A percentile compares a stretch with the other conserved stretches of the same genome.
These are phyloP conservation scores for Cryptophagus acutangulus DNA, from an alignment of 2,888 invertebrate genomes.

Conservation along the genomic window DNA sequence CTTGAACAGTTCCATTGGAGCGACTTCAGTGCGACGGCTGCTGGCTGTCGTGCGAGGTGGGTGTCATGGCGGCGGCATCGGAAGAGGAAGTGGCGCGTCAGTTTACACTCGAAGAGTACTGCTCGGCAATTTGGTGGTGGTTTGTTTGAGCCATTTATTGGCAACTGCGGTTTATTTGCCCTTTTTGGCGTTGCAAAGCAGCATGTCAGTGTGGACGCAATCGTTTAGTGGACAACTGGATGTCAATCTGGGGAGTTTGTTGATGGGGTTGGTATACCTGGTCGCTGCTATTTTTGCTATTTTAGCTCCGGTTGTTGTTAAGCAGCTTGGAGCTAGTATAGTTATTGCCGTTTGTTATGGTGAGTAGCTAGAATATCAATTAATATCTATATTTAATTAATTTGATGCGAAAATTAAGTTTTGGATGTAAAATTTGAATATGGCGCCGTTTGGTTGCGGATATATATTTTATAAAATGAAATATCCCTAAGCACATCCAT, in stretches of 20 bases:
- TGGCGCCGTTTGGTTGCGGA: too few species aligned
- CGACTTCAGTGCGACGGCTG: slow-evolving; percentile 70
- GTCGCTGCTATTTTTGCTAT: slow-evolving; percentile 56
- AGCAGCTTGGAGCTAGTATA: slow-evolving; percentile 22
- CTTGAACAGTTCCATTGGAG: slow-evolving; percentile 67
- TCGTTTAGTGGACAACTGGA: slow-evolving; percentile 27
- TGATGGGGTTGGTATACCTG: slow-evolving; percentile 59
- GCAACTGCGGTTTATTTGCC: slow-evolving; percentile 63
- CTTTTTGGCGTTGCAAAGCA: slow-evolving; percentile 54
- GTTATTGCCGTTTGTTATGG: slow-evolving; percentile 27
- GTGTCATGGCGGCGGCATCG: slow-evolving; percentile 30
- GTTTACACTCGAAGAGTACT: slow-evolving; percentile 52
- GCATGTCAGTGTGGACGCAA: slow-evolving; percentile 49
- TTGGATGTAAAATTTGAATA: too few species aligned
- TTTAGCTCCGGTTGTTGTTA: slow-evolving; percentile 44
- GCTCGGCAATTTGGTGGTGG: slow-evolving; percentile 52
- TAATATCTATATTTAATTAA: not conserved
- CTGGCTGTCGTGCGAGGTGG: slow-evolving; percentile 55
- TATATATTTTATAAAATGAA: too few species aligned
- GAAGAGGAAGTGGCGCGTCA: slow-evolving; percentile 38
- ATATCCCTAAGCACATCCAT: too few species aligned
- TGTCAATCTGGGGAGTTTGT: slow-evolving; percentile 53
- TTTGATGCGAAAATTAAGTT: not conserved
- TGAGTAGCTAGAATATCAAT: slow-evolving; percentile 15
- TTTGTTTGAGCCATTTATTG: slow-evolving; percentile 58